Percentiles rank a stretch among this genome's conserved stretches.
Conservation (phyloP, 1,140 invertebrate genomes). For the Heliconius hermathena region DNA sequence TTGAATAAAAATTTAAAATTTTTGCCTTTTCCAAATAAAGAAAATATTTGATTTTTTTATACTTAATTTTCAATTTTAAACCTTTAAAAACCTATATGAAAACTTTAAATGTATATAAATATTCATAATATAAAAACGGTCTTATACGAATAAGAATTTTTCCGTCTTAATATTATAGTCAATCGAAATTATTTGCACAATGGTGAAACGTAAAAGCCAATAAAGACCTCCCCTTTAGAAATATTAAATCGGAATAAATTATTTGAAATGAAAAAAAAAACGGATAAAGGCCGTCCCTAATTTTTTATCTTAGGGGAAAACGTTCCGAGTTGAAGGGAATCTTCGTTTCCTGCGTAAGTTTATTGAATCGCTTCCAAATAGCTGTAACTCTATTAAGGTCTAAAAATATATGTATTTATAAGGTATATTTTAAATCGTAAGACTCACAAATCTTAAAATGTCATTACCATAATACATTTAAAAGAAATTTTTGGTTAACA, state of each 20-base stretch:
- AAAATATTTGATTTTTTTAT: background rate
- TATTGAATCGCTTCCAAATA: slow-evolving; percentile 37
- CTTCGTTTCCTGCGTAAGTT: slow-evolving; percentile 34
- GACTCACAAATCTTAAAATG: too few species aligned
- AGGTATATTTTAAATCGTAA: too few species aligned
- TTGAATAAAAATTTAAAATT: background rate
- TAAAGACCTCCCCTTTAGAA: slow-evolving; percentile 57
- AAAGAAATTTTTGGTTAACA: too few species aligned
- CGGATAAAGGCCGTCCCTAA: slow-evolving; percentile 53
- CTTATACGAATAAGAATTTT: background rate
- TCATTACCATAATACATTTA: too few species aligned
- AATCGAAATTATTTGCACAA: slow-evolving; percentile 41
- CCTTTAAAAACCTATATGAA: too few species aligned
- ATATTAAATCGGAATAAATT: slow-evolving; percentile 72
- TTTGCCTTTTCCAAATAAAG: background rate
- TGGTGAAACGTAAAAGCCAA: slow-evolving; percentile 51
- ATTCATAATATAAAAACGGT: background rate
- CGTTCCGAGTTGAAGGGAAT: slow-evolving; percentile 46
- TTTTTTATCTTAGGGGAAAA: slow-evolving; percentile 53
- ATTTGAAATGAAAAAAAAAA: slow-evolving; percentile 54
- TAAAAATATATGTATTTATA: background rate
- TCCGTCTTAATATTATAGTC: background rate
- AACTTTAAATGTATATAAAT: too few species aligned
- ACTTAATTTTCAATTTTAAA: too few species aligned
- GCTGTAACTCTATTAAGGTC: background rate